These are phyloP conservation scores for Empidonax alnorum DNA, from an alignment of 2,113 vertebrate species.

Conservation along the genomic window DNA sequence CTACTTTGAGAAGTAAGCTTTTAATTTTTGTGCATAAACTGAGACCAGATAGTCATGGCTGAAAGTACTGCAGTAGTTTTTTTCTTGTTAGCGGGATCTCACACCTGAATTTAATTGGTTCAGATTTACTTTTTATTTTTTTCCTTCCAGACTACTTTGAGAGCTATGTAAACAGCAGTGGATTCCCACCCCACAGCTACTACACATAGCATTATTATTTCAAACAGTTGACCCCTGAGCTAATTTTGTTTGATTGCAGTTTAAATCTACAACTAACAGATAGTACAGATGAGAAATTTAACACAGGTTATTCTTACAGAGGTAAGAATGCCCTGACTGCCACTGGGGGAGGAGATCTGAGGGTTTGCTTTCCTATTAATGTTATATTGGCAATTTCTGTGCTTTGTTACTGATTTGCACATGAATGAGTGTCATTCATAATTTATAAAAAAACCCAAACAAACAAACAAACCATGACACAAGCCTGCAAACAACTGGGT, in stretches of 20 bases:
- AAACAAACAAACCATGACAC: not conserved
- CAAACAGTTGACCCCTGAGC: not conserved
- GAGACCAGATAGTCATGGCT: not conserved
- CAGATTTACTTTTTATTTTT: not conserved
- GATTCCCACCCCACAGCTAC: not conserved
- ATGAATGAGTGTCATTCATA: not conserved
- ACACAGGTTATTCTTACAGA: not conserved
- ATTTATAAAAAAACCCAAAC: not conserved
- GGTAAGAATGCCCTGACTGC: not conserved
- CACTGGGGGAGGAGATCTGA: not conserved
- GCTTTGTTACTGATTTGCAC: not conserved
- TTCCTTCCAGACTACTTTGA: not conserved
- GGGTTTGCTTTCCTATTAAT: not conserved
- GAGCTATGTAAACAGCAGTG: not conserved
- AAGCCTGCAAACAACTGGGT: not conserved
- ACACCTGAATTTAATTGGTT: not conserved
- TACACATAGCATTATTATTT: not conserved
- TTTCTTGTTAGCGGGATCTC: not conserved
- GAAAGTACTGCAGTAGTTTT: not conserved
- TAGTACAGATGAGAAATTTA: not conserved
- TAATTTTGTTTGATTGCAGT: not conserved
- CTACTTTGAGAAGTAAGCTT: not conserved
- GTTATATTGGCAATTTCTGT: not conserved
- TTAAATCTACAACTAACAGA: not conserved
- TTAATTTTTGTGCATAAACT: not conserved